Evolutionary conservation across 2,113 vertebrate genomes (phyloP).

Genomic region (Colistium nudipinnis): DNA sequence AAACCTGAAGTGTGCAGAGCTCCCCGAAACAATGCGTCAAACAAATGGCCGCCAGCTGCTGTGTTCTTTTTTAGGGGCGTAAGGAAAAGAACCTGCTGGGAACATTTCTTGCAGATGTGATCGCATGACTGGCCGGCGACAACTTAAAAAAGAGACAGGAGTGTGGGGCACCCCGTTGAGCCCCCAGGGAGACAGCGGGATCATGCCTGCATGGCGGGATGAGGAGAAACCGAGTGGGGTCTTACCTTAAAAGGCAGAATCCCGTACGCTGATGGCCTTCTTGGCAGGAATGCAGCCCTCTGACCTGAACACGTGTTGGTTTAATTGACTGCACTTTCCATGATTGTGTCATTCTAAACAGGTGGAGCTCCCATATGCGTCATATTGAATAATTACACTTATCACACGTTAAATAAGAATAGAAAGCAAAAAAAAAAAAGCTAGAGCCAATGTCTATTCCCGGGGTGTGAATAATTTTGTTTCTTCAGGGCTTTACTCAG

Average conservation of each 20-base stretch:
- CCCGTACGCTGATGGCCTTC: conserved; percentile 43
- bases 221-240: conserved; percentile 56
- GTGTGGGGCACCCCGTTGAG: conserved; percentile 52
- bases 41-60: conserved; percentile 65
- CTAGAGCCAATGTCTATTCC: too few species aligned
- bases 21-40: conserved; percentile 73
- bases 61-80: conserved; percentile 46
- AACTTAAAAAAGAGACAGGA: conserved; percentile 69
- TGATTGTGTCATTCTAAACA: conserved; percentile 9
- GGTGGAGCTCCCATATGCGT: conserved; percentile 21
- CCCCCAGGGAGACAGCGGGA: conserved; percentile 45
- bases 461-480: conserved; percentile 6
- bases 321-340: conserved; percentile 11
- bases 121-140: conserved; percentile 69
- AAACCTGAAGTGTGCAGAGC: conserved; percentile 62
- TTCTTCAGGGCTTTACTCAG: neutral
- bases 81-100: conserved; percentile 55
- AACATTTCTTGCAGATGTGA: conserved; percentile 74
- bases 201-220: conserved; percentile 39
- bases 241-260: conserved; percentile 84
- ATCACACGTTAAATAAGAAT: too few species aligned
- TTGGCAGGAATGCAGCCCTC: conserved; percentile 56
- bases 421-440: too few species aligned
- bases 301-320: conserved; percentile 46
- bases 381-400: too few species aligned